Base-by-base conservation (phyloP, 2,888 invertebrate species). In the Ophonus ardosiacus region DNA sequence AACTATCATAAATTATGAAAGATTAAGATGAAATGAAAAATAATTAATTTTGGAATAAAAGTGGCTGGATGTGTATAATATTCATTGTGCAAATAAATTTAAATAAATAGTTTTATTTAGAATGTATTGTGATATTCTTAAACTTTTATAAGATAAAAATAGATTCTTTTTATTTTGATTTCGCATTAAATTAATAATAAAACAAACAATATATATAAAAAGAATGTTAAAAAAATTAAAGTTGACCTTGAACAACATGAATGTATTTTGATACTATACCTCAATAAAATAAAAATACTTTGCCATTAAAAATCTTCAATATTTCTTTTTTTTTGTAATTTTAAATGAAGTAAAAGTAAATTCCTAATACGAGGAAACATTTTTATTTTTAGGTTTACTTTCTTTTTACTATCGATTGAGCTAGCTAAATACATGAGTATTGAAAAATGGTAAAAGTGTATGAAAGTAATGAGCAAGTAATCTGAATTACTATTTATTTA, bases 401-500 rank as follows among this genome's bases (percentile, higher is more conserved):
- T 51, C 43, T 51, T 51, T 51, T 51, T 51, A 51, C 10, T 51
- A 51, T 51, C 13, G 43, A 51, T 51, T 51, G 43, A 51, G 13
- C 43, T 51, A 51, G 10, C 6, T 43, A 7, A 7, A 43, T 51
- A 31, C 4, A 5, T 31, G 31, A 31, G 31, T 31, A 31, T 51
- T 51, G 13, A 51, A 8, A 13, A 51, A 13, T 13, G 43, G 43
- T 38, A 31, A 68, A 38, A 38, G 31, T 68, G 68, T 38, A n/a
- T n/a, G 10, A 21, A 31, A 38, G 38, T 68, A 68, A 68, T 68
- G 71, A 43, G 18, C 43, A 43, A 18, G 18, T 68, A 74, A 40
- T 40, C 40, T 74, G 18, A 40, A 13, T 68, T 68, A n/a, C 4
- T 68, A 38, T 68, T 63, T 24, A 63, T 63, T 74, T 74, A 43